phyloP scores from a whole-genome alignment of 2,888 invertebrate species.

The Ophioninae sp. region DNA sequence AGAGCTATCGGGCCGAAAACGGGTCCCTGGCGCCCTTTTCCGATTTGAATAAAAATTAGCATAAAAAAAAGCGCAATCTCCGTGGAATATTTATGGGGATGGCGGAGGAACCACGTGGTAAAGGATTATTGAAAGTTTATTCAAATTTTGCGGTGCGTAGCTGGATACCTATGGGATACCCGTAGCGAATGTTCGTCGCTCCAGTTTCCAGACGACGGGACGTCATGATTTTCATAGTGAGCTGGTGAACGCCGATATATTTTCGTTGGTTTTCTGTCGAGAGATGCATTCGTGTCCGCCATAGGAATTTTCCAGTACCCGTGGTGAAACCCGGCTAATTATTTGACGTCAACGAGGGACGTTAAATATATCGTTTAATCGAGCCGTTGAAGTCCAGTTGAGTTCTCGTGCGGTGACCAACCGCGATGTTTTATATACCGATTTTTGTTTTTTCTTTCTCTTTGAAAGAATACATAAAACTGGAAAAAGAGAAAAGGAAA shows the following conservation, averaged over 20 bases:
- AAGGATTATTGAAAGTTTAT: slow-evolving; percentile 56
- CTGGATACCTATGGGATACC: slow-evolving; percentile 43
- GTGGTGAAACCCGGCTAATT: slow-evolving; percentile 57
- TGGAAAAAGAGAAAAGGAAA: slow-evolving; percentile 35
- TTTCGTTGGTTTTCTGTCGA: slow-evolving; percentile 32
- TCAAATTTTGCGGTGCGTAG: slow-evolving; percentile 34
- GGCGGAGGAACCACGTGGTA: slow-evolving; percentile 7
- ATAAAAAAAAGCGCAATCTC: slow-evolving; percentile 43
- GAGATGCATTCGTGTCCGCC: slow-evolving; percentile 32
- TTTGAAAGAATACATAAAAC: not conserved
- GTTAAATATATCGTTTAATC: slow-evolving; percentile 43
- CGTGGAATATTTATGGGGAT: slow-evolving; percentile 47
- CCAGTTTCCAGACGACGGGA: slow-evolving; percentile 54
- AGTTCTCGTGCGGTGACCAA: slow-evolving; percentile 9
- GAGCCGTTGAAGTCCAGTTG: slow-evolving; percentile 14
- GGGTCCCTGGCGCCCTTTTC: not conserved
- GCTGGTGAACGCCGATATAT: slow-evolving; percentile 7
- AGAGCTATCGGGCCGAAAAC: not conserved
- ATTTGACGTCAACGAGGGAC: slow-evolving; percentile 45
- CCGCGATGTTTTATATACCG: not conserved
- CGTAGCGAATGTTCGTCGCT: slow-evolving; percentile 49
- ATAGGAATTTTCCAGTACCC: slow-evolving; percentile 43
- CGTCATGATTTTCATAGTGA: slow-evolving; percentile 22
- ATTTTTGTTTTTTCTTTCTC: not conserved
- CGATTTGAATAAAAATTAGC: slow-evolving; percentile 49